Percentiles rank a stretch among this genome's conserved stretches.
Evolutionary conservation across 2,888 invertebrate genomes (phyloP).

Genomic region (Bembecia ichneumoniformis): DNA sequence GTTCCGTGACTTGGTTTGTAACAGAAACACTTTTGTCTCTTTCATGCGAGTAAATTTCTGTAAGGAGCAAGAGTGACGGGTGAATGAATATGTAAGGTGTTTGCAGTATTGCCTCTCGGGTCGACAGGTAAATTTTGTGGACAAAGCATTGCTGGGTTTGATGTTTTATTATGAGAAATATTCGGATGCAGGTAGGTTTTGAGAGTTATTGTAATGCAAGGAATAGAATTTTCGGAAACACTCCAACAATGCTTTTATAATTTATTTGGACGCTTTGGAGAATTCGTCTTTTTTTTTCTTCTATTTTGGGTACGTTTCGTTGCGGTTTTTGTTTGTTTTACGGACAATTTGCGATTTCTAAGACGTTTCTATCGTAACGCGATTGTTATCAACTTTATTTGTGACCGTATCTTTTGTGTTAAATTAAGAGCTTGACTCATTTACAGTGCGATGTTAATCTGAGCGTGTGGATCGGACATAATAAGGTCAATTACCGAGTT

Average conservation of each 20-base stretch:
- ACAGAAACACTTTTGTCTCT: constrained; percentile 20
- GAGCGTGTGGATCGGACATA: constrained; percentile 42
- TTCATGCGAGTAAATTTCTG: constrained; percentile 7
- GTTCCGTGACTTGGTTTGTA: constrained; percentile 36
- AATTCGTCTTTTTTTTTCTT: neutral
- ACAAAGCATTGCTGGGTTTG: constrained; percentile 57
- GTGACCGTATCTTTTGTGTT: constrained; percentile 22
- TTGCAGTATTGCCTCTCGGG: constrained; percentile 48
- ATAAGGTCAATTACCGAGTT: constrained; percentile 55
- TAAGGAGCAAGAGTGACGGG: constrained; percentile 21
- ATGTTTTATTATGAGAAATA: constrained; percentile 58
- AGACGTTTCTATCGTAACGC: constrained; percentile 28
- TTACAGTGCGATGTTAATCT: constrained; percentile 48
- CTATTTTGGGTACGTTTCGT: constrained; percentile 55
- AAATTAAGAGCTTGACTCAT: constrained; percentile 50
- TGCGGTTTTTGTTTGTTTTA: constrained; percentile 64
- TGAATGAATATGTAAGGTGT: constrained; percentile 32
- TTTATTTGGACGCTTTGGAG: constrained; percentile 45
- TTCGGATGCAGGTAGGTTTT: constrained; percentile 53
- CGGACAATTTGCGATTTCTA: constrained; percentile 58
- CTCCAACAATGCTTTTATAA: constrained; percentile 60
- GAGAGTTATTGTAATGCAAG: constrained; percentile 45
- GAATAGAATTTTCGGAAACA: constrained; percentile 67
- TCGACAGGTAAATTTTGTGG: constrained; percentile 59
- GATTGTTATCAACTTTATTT: constrained; percentile 21